Base-by-base conservation (phyloP, 2,797 vertebrate genomes). In the Helicolenus hilgendorfi region DNA sequence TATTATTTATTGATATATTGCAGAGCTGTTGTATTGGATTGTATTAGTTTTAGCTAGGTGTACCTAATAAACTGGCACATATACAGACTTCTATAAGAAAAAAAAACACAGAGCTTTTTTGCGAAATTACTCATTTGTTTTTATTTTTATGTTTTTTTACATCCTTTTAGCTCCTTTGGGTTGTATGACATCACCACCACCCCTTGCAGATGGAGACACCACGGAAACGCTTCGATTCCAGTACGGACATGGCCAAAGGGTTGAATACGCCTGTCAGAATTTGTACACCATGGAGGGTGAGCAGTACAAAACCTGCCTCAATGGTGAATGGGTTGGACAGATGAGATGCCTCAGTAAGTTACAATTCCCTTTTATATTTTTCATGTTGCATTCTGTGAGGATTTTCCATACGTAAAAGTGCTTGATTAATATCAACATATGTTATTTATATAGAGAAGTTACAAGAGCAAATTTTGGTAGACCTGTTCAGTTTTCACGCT, bases 281-380 rank as follows among this genome's bases (percentile, higher is more conserved):
- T 65, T 8, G 0, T 91, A 92, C 60, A 27, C 0, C 1, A 41
- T 92, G 31, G 1, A 70, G 3, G 95, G 93, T 9, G 0, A 5
- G 0, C 4, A 6, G 1, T 8, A 49, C 72, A 53, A 33, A 8
- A 86, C 65, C 64, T 96, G 95, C 38, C 0, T 0, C 7, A 11
- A 78, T 13, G 95, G 93, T 13, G 2, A 20, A 65, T 97, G 95
- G 94, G 73, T 1, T 1, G 83, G 58, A 85, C 0, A 26, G 0
- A 35, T 93, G 1, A 87, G 0, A 31, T 96, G 95, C 77, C 76
- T 89, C 18, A 80, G 94, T 96, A 89, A 94, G 94, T 89, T 45
- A n/a, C 7, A 63, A 11, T n/a, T 31, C 4, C 5, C 10, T 3
- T 24, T 20, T 9, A 13, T 11, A 10, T 59, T 11, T 53, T 9